Evolutionary conservation across 2,113 vertebrate species (phyloP).

Genomic region (Serilophus lunatus): DNA sequence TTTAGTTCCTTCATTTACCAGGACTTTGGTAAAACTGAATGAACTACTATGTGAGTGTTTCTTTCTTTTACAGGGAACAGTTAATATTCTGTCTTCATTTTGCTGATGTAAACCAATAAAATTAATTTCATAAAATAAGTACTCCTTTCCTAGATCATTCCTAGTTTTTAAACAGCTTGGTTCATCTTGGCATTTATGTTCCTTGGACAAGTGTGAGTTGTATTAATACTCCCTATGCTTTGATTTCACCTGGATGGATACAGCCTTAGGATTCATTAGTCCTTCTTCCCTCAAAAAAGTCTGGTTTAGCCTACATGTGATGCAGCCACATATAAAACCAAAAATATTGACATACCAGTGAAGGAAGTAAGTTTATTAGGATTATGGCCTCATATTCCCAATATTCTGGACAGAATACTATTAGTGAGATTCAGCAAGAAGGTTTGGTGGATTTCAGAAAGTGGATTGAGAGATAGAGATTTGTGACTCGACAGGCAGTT

Average conservation of each 20-base stretch:
- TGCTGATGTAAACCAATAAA: not conserved
- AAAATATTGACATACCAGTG: not conserved
- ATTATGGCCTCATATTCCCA: not conserved
- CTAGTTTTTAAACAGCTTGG: not conserved
- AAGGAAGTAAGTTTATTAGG: not conserved
- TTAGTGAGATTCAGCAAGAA: not conserved
- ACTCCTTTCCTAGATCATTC: not conserved
- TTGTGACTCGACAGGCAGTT: not conserved
- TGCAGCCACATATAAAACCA: no score
- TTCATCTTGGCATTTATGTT: not conserved
- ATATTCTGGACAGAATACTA: not conserved
- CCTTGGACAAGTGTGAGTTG: not conserved
- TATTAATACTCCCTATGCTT: not conserved
- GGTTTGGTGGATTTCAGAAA: fast-evolving
- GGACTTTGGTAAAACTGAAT: not conserved
- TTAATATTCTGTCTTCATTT: not conserved
- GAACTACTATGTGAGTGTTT: not conserved
- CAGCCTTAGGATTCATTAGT: not conserved
- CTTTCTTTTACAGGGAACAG: not conserved
- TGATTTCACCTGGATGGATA: not conserved
- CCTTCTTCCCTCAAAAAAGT: not conserved
- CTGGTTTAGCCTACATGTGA: fast-evolving
- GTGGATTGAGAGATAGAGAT: not conserved
- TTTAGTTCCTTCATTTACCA: not conserved
- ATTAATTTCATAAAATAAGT: not conserved